Conservation (phyloP, 2,797 vertebrate species). For the Phataginus tetradactyla region DNA sequence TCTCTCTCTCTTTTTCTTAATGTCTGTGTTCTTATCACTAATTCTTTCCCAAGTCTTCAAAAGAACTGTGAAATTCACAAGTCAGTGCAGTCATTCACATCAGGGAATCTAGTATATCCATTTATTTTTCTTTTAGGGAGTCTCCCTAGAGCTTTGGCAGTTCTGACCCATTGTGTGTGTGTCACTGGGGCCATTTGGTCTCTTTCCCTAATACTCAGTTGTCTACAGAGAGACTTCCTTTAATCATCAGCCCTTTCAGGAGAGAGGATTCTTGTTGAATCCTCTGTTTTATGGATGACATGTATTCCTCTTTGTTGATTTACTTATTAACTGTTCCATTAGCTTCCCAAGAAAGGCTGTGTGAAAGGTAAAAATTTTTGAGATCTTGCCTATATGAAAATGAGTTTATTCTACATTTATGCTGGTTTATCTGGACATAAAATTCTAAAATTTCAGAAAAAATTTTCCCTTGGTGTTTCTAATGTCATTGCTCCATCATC, state of each 20-base stretch:
- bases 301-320: neutral
- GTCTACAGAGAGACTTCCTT: neutral
- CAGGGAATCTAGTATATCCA: neutral
- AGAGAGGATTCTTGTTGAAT: neutral
- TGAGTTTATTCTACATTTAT: slow-evolving; percentile 5
- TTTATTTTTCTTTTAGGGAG: neutral
- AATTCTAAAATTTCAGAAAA: neutral
- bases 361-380: neutral
- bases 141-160: neutral
- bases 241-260: neutral
- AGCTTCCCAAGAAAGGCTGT: neutral
- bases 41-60: neutral
- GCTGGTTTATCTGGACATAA: neutral
- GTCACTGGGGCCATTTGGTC: neutral
- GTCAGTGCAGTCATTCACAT: neutral
- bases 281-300: neutral
- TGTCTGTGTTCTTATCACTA: neutral
- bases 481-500: neutral
- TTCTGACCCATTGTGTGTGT: neutral
- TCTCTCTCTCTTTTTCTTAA: neutral
- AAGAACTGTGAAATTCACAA: neutral
- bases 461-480: neutral
- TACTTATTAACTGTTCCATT: neutral
- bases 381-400: slow-evolving; percentile 14
- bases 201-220: neutral